Base-by-base conservation (phyloP, 1,140 invertebrate species). In the Nixonia krombeini region DNA sequence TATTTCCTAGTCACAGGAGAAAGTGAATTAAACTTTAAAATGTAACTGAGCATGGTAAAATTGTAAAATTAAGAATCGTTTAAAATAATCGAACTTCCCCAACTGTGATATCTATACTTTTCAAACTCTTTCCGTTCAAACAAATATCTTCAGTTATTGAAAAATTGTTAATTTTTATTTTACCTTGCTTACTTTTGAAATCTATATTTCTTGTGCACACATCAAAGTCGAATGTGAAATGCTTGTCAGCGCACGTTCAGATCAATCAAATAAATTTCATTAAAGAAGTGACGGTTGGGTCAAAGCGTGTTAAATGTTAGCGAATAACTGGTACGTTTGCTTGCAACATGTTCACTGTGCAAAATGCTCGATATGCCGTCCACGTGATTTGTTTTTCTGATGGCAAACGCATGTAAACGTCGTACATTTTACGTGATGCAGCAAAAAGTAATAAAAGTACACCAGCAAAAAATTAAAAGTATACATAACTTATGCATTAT, bases 1-100 rank as follows among this genome's bases (percentile, higher is more conserved):
- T 40, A 68, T 47, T 61, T 61, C 51, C 46, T 57, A 57, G 33
- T 56, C 46, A 52, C 42, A 53, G 37, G 47, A 61, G 52, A 52
- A 61, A 67, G 40, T 61, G 56, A 7, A 67, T 67, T 61, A 55
- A 40, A 21, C 10, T 41, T 65, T 47, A 29, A 42, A 37, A 13
- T 28, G 7, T 28, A 9, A 23, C 13, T 28, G 21, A 63, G 51
- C 52, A 45, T 42, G 44, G 21, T 40, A 18, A 35, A 64, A 40
- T 46, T 26, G 10, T 56, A 2, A 2, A 29, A 29, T n/a, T n/a
- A n/a, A n/a, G n/a, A n/a, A n/a, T n/a, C n/a, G n/a, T n/a, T n/a
- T n/a, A n/a, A n/a, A n/a, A n/a, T n/a, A n/a, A n/a, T n/a, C n/a
- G n/a, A n/a, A n/a, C n/a, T n/a, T n/a, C n/a, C n/a, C n/a, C n/a